Base-by-base conservation (phyloP, 64 coral and sea anemone species). In the Actinia tenebrosa region DNA sequence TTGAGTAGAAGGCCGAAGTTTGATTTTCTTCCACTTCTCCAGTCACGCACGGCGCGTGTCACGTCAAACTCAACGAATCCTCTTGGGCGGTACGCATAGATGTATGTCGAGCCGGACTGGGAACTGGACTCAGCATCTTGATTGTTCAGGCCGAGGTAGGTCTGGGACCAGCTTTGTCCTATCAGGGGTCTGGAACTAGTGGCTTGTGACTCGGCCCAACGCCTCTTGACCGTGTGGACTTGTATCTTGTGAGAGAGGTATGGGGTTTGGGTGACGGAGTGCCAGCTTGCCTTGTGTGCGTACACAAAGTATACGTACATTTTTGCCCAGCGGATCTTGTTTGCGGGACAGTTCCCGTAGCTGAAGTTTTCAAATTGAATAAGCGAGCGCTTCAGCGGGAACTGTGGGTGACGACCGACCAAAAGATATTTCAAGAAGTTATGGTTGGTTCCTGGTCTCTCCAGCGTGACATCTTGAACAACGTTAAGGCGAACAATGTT, bases 51-150 rank as follows among this genome's bases (percentile, higher is more conserved):
- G 14, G 94, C 94, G 23, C 50, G 15, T 14, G 93, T 95, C 26
- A 95, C 63, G 23, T 91, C 93, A 54, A 95, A 95, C 27, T 95
- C 89, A 43, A 95, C 89, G 56, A 91, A 95, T 5, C 93, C 93
- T 0, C 71, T 54, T 23, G 93, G 93, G 19, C 89, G 86, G 42
- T 80, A 64, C 17, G 93, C 69, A 44, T 85, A 95, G 16, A 92
- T 91, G 8, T 30, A 25, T 30, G 87, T 83, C 3, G 87, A 30
- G 15, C 26, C n/a, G 58, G 22, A 1, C 44, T 95, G 93, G 9
- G 93, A 69, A 23, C 5, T 13, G 14, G 81, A 58, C 15, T 95
- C 93, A 19, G 87, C 86, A 45, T 95, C 93, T 10, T 56, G 82
- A 5, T 78, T 78, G 66, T 92, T 80, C 20, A 95, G 30, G 45